Evolutionary conservation across 92 coral and sea anemone genomes (phyloP).

Genomic region (Bergia sp.): DNA sequence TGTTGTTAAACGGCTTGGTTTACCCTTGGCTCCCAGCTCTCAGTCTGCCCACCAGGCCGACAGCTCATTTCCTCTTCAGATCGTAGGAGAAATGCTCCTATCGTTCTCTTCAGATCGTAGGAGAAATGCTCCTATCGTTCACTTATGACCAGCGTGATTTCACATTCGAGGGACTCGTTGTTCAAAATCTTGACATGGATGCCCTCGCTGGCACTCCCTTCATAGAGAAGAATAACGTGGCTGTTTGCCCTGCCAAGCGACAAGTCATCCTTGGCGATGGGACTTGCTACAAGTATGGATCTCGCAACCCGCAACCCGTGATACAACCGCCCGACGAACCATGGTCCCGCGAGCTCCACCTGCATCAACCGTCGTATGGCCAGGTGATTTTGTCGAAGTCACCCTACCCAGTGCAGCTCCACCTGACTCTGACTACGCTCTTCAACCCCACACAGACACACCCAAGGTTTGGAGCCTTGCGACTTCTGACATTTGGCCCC

Average conservation of each 20-base stretch:
- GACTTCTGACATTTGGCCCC: slow-evolving; percentile 53
- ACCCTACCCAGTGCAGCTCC: slow-evolving; percentile 29
- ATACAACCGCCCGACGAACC: no score
- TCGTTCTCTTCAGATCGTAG: slow-evolving; percentile 55
- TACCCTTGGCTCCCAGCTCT: slow-evolving; percentile 39
- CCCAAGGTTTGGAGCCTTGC: slow-evolving; percentile 33
- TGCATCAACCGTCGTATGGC: neutral
- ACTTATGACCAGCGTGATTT: slow-evolving; percentile 43
- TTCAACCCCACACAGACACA: slow-evolving; percentile 69
- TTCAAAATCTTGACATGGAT: slow-evolving; percentile 61
- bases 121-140: slow-evolving; percentile 47
- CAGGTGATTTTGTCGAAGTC: neutral
- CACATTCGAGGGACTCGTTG: slow-evolving; percentile 65
- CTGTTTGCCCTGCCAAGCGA: slow-evolving; percentile 58
- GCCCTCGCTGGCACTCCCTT: slow-evolving; percentile 57
- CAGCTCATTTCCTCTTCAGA: slow-evolving; percentile 57
- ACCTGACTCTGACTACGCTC: slow-evolving; percentile 54
- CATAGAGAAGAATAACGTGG: slow-evolving; percentile 62
- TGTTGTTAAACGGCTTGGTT: slow-evolving; percentile 57
- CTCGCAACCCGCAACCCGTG: neutral
- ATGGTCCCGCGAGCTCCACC: slow-evolving; percentile 8
- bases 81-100: slow-evolving; percentile 54
- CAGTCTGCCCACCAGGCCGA: slow-evolving; percentile 56
- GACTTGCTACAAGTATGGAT: neutral
- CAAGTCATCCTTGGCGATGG: slow-evolving; percentile 17